These are phyloP conservation scores for Megalops cyprinoides DNA, from an alignment of 2,797 vertebrate genomes.

Conservation along the genomic window DNA sequence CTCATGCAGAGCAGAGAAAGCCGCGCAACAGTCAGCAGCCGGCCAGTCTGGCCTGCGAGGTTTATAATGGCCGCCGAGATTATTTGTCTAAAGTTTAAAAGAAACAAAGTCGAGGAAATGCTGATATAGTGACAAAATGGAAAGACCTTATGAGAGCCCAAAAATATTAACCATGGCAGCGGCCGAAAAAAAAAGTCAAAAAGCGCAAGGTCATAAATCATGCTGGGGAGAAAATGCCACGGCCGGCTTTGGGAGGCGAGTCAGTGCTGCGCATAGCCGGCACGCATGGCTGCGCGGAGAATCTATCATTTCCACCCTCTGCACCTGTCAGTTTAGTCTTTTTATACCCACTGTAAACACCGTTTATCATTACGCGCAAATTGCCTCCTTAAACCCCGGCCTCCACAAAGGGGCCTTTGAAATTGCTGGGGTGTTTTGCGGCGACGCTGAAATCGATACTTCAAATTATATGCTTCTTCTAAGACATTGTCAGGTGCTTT, in stretches of 20 bases:
- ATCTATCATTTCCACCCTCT: constrained; percentile 68
- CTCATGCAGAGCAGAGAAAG: constrained; percentile 53
- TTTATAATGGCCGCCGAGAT: constrained; percentile 37
- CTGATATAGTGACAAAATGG: constrained; percentile 34
- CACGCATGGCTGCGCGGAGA: neutral
- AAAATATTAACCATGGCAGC: constrained; percentile 55
- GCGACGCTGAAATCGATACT: constrained; percentile 58
- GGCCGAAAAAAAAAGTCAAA: constrained; percentile 50
- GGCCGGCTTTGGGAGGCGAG: neutral
- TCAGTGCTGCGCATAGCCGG: neutral
- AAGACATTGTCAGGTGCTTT: constrained; percentile 44
- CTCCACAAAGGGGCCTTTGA: constrained; percentile 68
- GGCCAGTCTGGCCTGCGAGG: neutral
- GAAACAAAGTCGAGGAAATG: constrained; percentile 30
- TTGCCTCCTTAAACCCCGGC: constrained; percentile 54
- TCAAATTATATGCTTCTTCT: constrained; percentile 63
- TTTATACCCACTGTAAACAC: constrained; percentile 73
- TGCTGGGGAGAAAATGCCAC: constrained; percentile 25
- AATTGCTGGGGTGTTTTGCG: constrained; percentile 26
- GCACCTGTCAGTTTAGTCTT: constrained; percentile 70
- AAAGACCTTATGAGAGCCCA: constrained; percentile 34
- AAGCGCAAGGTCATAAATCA: constrained; percentile 48
- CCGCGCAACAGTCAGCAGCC: constrained; percentile 36
- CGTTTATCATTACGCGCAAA: constrained; percentile 78
- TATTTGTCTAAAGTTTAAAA: constrained; percentile 60